These are phyloP conservation scores for Thunnus maccoyii DNA, from an alignment of 2,113 vertebrate genomes.

Conservation along the genomic window DNA sequence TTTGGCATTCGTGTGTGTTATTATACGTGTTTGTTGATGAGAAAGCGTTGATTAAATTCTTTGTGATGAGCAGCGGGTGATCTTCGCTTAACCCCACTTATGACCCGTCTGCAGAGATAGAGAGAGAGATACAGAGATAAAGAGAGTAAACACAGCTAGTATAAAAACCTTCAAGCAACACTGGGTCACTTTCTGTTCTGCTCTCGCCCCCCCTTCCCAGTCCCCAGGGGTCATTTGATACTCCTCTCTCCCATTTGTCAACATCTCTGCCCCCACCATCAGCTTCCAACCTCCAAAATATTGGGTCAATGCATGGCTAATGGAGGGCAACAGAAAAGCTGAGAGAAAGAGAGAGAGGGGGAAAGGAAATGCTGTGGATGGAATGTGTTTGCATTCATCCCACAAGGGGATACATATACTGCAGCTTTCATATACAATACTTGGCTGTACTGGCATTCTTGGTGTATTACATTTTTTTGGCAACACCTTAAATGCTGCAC, in stretches of 20 bases:
- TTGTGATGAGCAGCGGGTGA: constrained; percentile 19
- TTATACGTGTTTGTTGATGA: neutral
- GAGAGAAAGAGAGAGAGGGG: constrained; percentile 9
- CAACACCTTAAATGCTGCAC: neutral
- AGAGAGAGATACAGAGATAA: constrained; percentile 8
- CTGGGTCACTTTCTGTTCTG: constrained; percentile 66
- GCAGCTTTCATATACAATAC: neutral
- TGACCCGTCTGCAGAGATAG: constrained; percentile 41
- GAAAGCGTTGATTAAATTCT: constrained; percentile 30
- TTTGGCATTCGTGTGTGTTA: neutral
- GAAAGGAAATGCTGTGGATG: constrained; percentile 15
- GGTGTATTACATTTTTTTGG: neutral
- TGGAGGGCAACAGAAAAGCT: constrained; percentile 58
- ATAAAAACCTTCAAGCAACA: constrained; percentile 61
- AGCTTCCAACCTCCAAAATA: constrained; percentile 60
- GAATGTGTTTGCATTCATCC: constrained; percentile 37
- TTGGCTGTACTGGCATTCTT: neutral
- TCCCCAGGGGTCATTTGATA: constrained; percentile 78
- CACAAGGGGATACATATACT: neutral
- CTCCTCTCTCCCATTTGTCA: constrained; percentile 75
- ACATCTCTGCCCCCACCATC: constrained; percentile 64
- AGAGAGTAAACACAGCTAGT: constrained; percentile 14
- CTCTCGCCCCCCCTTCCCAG: constrained; percentile 12
- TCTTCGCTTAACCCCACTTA: constrained; percentile 54
- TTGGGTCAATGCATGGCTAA: constrained; percentile 74